phyloP scores from a whole-genome alignment of 23 tunicate species.

The Styela clava region DNA sequence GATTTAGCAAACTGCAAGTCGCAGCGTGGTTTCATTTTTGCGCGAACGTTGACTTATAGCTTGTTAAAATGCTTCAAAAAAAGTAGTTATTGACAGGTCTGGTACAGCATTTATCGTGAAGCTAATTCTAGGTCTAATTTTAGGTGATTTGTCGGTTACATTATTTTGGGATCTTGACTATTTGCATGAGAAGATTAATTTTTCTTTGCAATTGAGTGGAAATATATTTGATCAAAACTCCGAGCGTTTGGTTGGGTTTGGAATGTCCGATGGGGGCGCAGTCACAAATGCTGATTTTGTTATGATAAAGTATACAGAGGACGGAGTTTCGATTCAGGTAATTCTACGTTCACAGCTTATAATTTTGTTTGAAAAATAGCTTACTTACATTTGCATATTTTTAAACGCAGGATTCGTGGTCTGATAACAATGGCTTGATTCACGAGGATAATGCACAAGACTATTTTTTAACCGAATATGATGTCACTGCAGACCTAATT shows the following conservation, averaged over 20 bases:
- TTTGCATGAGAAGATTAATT: neutral
- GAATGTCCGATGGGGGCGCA: constrained; percentile 28
- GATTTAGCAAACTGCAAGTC: too few species aligned
- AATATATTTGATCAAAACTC: neutral
- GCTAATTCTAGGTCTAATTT: too few species aligned
- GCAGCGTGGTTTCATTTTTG: too few species aligned
- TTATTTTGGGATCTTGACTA: neutral
- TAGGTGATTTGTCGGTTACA: neutral
- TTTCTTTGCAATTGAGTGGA: neutral
- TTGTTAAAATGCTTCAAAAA: too few species aligned
- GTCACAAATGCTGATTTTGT: constrained; percentile 39
- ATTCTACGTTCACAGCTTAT: too few species aligned
- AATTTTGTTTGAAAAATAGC: too few species aligned
- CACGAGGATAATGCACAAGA: constrained; percentile 6
- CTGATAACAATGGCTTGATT: constrained; percentile 20
- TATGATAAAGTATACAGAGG: neutral
- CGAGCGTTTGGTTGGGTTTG: constrained; percentile 22
- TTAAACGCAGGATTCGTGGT: constrained; percentile 63
- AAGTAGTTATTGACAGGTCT: too few species aligned
- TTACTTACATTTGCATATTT: constrained; percentile 17
- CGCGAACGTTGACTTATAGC: too few species aligned
- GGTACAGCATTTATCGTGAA: too few species aligned
- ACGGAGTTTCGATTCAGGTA: neutral
- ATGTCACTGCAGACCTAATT: neutral
- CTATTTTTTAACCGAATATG: constrained; percentile 12